Percentiles rank a stretch among this genome's conserved stretches.
Conservation (phyloP, 2,888 invertebrate genomes). For the Ophion ventricosus region DNA sequence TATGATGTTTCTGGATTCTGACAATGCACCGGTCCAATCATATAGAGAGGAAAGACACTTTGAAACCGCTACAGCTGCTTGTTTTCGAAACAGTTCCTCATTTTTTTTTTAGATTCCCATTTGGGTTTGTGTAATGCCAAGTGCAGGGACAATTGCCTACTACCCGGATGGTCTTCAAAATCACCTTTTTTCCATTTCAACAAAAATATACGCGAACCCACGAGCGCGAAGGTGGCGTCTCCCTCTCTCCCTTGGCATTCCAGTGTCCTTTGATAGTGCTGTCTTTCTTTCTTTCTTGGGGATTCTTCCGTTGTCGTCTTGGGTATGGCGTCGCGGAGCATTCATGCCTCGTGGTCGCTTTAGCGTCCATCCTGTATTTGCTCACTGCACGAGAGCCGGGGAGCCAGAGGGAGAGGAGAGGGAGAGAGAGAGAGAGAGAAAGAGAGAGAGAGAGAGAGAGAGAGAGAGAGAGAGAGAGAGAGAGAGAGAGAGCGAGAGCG, state of each 20-base stretch:
- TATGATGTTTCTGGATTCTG: background rate
- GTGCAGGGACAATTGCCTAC: background rate
- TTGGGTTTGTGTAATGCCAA: background rate
- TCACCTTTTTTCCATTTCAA: background rate
- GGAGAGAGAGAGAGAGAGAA: too few relatives aligned
- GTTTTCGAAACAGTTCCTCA: background rate
- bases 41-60: background rate
- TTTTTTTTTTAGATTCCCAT: background rate
- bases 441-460: background rate
- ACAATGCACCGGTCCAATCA: background rate
- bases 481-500: background rate
- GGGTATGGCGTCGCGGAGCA: constrained; percentile 43
- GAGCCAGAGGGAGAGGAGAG: background rate
- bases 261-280: constrained; percentile 19
- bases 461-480: background rate
- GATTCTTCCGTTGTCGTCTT: constrained; percentile 47
- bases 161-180: background rate
- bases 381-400: constrained; percentile 46
- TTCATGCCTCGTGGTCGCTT: constrained; percentile 49
- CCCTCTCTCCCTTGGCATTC: constrained; percentile 47
- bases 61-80: background rate
- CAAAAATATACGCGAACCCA: constrained; percentile 15
- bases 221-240: background rate
- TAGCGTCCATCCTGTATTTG: constrained; percentile 43
- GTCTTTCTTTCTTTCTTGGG: constrained; percentile 46